A percentile compares a stretch with the other conserved stretches of the same genome.
phyloP scores from a whole-genome alignment of 2,888 invertebrate genomes.

The Ellobium chinense region DNA sequence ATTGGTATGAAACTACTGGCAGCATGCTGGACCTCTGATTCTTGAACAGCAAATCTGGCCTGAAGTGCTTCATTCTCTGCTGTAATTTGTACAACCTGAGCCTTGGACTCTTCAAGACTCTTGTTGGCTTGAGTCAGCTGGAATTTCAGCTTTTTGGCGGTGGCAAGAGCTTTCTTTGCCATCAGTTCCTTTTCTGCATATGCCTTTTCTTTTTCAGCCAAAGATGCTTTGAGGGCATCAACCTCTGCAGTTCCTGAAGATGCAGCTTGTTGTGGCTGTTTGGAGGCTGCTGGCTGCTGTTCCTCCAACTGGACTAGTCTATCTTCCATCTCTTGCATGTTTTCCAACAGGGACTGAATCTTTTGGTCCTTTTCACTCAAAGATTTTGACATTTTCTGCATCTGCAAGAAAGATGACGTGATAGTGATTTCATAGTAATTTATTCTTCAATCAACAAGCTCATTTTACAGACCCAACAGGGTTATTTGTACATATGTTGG shows the following conservation, averaged over 20 bases:
- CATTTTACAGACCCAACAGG: too few species aligned
- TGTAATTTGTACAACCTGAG: slow-evolving; percentile 43
- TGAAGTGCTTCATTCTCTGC: slow-evolving; percentile 47
- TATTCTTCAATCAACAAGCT: too few species aligned
- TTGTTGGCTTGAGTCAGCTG: slow-evolving; percentile 62
- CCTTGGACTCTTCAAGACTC: slow-evolving; percentile 44
- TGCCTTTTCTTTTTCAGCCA: slow-evolving; percentile 52
- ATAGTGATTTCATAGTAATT: too few species aligned
- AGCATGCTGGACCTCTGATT: neutral
- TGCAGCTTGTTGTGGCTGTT: slow-evolving; percentile 32
- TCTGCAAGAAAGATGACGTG: too few species aligned
- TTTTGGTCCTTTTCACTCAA: slow-evolving; percentile 64
- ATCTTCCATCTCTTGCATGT: slow-evolving; percentile 71
- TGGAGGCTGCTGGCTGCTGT: slow-evolving; percentile 17
- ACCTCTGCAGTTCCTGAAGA: slow-evolving; percentile 36
- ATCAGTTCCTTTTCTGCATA: slow-evolving; percentile 63
- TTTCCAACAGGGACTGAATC: slow-evolving; percentile 64
- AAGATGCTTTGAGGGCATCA: slow-evolving; percentile 49
- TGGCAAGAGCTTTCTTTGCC: slow-evolving; percentile 70
- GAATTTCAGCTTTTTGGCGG: slow-evolving; percentile 71
- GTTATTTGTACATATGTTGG: too few species aligned
- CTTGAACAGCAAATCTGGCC: slow-evolving; percentile 26
- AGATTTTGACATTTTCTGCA: slow-evolving; percentile 36
- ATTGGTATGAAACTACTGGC: too few species aligned
- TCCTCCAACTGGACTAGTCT: slow-evolving; percentile 57